Conservation (phyloP, 64 coral and sea anemone species). For the Stichodactyla helianthus region DNA sequence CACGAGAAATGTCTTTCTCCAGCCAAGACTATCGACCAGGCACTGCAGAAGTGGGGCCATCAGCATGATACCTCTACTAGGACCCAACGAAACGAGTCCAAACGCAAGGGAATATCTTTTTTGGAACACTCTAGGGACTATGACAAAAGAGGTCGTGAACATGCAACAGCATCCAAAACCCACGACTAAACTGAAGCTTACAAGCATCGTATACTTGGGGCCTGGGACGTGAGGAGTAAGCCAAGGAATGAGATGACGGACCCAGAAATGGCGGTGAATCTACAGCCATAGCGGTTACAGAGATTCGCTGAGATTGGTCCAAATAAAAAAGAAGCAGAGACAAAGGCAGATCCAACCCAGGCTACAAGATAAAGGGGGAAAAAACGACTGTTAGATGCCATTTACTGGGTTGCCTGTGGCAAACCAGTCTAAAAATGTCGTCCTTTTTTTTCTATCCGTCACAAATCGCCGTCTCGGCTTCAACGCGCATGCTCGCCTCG, state of each 20-base stretch:
- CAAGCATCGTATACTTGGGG: slow-evolving; percentile 21
- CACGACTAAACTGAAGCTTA: slow-evolving; percentile 25
- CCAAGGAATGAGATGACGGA: neutral
- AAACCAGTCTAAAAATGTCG: too few species aligned
- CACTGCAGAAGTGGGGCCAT: slow-evolving; percentile 30
- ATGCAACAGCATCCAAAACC: slow-evolving; percentile 51
- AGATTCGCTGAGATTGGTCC: slow-evolving; percentile 33
- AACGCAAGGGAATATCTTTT: slow-evolving; percentile 31
- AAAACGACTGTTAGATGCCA: neutral
- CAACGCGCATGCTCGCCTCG: too few species aligned
- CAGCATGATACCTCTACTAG: slow-evolving; percentile 10
- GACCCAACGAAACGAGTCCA: slow-evolving; percentile 12
- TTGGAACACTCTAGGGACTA: slow-evolving; percentile 33
- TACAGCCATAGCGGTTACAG: slow-evolving; percentile 24
- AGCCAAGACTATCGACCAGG: neutral
- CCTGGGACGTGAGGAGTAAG: slow-evolving; percentile 30
- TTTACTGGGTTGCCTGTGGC: neutral
- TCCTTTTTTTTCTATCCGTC: too few species aligned
- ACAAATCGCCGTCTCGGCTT: too few species aligned
- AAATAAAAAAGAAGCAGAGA: slow-evolving; percentile 8
- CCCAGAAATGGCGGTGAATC: slow-evolving; percentile 14
- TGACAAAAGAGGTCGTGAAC: slow-evolving; percentile 11
- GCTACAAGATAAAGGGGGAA: slow-evolving; percentile 21
- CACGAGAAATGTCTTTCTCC: slow-evolving; percentile 36
- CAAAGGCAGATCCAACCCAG: slow-evolving; percentile 36